phyloP scores from a whole-genome alignment of 2,797 vertebrate genomes.

The Hirundo rustica region DNA sequence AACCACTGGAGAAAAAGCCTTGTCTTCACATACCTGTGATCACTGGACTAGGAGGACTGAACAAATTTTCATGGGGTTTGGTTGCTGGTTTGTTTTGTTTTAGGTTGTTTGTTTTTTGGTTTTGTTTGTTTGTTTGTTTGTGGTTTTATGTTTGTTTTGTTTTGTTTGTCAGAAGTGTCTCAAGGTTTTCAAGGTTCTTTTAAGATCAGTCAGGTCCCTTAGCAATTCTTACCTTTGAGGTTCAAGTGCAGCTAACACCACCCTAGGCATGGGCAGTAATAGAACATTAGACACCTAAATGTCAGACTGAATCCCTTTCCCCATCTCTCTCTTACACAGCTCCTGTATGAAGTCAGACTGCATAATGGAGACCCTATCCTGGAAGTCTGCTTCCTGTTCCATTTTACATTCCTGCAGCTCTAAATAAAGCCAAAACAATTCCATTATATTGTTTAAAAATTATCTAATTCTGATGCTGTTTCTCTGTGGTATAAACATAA shows the following conservation, averaged over 20 bases:
- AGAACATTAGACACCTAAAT: background rate
- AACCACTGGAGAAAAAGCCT: background rate
- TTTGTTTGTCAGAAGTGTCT: background rate
- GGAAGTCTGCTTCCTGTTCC: constrained; percentile 28
- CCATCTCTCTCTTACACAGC: background rate
- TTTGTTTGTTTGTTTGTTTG: too few relatives aligned
- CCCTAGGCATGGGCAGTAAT: background rate
- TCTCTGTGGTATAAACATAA: background rate
- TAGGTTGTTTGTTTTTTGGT: too few relatives aligned
- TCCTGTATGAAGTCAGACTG: background rate
- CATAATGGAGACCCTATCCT: background rate
- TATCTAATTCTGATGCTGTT: background rate
- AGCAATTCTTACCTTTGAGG: background rate
- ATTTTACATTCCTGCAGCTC: constrained; percentile 30
- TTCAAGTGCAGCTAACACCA: background rate
- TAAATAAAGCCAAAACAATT: constrained; percentile 25
- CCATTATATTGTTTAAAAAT: background rate
- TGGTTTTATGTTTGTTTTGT: too few relatives aligned
- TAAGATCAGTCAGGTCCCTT: background rate
- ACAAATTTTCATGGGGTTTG: background rate
- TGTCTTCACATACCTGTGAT: background rate
- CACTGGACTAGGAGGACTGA: background rate
- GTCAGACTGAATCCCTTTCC: background rate
- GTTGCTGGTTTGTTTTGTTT: background rate
- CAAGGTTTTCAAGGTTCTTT: background rate